A percentile compares a stretch with the other conserved stretches of the same genome.
Conservation (phyloP, 2,113 vertebrate genomes). For the Anarhynchus alexandrinus region DNA sequence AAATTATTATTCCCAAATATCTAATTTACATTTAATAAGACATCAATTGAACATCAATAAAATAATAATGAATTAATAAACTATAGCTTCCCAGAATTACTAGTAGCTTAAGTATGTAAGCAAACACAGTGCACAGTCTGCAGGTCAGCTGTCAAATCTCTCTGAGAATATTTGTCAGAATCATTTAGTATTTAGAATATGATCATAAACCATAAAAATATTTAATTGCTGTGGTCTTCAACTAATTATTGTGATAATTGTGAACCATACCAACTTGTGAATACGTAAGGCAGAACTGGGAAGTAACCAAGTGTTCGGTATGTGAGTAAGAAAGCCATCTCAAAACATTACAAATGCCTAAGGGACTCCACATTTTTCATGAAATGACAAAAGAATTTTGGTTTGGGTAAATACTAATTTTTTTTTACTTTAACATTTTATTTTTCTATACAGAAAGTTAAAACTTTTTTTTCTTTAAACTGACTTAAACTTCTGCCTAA, state of each 20-base stretch:
- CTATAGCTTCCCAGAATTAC: not conserved
- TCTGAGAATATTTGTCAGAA: not conserved
- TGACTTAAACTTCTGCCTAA: not conserved
- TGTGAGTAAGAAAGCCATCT: not conserved
- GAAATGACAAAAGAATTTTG: not conserved
- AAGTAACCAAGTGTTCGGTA: not conserved
- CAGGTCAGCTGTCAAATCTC: not conserved
- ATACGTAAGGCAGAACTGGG: not conserved
- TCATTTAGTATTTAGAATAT: not conserved
- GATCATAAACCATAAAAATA: not conserved
- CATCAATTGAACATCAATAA: constrained; percentile 55
- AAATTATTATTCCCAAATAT: constrained; percentile 60
- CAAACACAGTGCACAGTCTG: not conserved
- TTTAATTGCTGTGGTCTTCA: not conserved
- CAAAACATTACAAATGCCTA: not conserved
- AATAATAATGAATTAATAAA: constrained; percentile 53
- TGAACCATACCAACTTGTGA: not conserved
- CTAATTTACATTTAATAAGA: constrained; percentile 60
- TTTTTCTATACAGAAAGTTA: not conserved
- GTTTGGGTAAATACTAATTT: not conserved
- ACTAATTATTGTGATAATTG: not conserved
- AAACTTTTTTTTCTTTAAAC: not conserved
- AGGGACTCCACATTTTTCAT: not conserved
- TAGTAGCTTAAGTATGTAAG: not conserved
- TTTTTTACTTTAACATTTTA: not conserved